Evolutionary conservation across 2,888 invertebrate genomes (phyloP).

Genomic region (Folsomia candida): DNA sequence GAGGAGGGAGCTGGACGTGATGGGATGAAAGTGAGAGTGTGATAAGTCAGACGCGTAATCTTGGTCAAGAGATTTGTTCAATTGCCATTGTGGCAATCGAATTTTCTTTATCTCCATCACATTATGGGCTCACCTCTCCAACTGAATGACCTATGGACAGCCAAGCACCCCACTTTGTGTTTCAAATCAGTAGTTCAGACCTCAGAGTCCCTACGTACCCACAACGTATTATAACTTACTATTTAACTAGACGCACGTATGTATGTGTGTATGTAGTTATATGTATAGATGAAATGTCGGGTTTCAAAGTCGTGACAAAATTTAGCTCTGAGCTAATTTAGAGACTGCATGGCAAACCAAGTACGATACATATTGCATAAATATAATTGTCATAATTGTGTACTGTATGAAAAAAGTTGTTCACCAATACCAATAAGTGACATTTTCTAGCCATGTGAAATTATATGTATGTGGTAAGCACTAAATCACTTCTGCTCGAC

Average conservation of each 20-base stretch:
- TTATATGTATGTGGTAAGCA: neutral
- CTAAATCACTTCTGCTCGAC: constrained; percentile 9
- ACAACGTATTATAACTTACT: too few relatives aligned
- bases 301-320: neutral
- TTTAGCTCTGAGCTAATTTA: too few relatives aligned
- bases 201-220: too few relatives aligned
- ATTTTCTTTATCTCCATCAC: constrained; percentile 43
- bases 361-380: too few relatives aligned
- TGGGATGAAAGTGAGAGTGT: constrained; percentile 17
- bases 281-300: neutral
- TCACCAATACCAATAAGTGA: neutral
- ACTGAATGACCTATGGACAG: constrained; percentile 37
- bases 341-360: too few relatives aligned
- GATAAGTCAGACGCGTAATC: constrained; percentile 37
- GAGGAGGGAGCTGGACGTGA: constrained; percentile 7
- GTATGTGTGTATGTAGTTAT: neutral
- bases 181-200: constrained; percentile 20
- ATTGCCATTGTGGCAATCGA: constrained; percentile 42
- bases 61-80: constrained; percentile 43
- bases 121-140: constrained; percentile 37
- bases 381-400: too few relatives aligned
- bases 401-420: too few relatives aligned
- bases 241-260: too few relatives aligned
- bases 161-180: constrained; percentile 27
- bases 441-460: neutral